Evolutionary conservation across 2,113 vertebrate genomes (phyloP).

Genomic region (Desmodus rotundus): DNA sequence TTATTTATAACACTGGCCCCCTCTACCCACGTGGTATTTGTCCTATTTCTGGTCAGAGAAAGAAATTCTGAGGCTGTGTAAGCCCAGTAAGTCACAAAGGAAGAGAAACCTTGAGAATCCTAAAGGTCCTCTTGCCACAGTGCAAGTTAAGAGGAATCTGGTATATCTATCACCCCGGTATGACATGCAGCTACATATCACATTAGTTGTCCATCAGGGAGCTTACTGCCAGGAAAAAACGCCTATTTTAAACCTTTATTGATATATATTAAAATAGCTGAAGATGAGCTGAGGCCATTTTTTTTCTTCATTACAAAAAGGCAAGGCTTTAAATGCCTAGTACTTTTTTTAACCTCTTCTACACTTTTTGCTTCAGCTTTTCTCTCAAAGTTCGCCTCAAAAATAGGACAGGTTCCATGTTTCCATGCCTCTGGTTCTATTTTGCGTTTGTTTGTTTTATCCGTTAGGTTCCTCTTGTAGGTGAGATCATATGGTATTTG

Average conservation of each 20-base stretch:
- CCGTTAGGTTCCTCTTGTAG: no score
- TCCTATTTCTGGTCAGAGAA: not conserved
- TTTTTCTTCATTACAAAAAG: not conserved
- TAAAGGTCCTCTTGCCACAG: not conserved
- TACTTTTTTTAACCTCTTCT: not conserved
- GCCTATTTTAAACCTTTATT: not conserved
- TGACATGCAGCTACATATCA: not conserved
- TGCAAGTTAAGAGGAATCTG: not conserved
- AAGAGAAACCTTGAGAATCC: not conserved
- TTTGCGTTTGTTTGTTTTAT: no score
- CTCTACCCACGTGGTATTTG: not conserved
- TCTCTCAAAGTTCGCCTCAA: not conserved
- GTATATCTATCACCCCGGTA: not conserved
- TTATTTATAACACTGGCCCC: not conserved
- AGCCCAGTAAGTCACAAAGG: not conserved
- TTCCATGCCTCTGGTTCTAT: no score
- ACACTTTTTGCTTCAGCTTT: not conserved
- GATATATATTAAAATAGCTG: not conserved
- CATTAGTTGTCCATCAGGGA: not conserved
- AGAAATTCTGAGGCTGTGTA: not conserved
- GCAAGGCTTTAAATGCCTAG: not conserved
- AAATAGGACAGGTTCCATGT: not conserved
- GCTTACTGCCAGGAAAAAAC: not conserved
- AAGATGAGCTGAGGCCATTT: not conserved
- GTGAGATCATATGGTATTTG: no score